Evolutionary conservation across 2,888 invertebrate genomes (phyloP).

Genomic region (Polydrusus cervinus): DNA sequence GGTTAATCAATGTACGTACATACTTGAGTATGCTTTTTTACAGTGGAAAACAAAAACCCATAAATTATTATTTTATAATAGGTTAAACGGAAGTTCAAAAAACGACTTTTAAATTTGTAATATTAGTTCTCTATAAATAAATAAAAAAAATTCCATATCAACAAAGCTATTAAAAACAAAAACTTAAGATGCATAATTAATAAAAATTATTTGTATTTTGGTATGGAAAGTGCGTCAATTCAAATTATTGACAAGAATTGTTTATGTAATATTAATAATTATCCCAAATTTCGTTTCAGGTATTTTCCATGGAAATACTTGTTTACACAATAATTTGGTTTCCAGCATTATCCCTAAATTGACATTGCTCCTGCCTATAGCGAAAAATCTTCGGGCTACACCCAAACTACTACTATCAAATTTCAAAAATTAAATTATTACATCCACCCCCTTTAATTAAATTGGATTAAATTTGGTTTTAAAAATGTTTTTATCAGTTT

Average conservation of each 20-base stretch:
- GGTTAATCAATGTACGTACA: constrained; percentile 23
- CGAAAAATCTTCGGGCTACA: too few species aligned
- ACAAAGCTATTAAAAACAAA: neutral
- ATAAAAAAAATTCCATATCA: neutral
- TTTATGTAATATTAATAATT: neutral
- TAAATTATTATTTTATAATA: constrained; percentile 7
- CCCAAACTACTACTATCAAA: too few species aligned
- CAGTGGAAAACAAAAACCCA: constrained; percentile 3
- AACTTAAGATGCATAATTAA: neutral
- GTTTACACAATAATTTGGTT: neutral
- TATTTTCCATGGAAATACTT: neutral
- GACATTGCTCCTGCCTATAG: too few species aligned
- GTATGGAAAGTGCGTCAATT: too few species aligned
- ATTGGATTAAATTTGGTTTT: too few species aligned
- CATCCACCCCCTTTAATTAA: too few species aligned
- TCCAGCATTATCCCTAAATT: too few species aligned
- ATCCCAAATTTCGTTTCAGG: neutral
- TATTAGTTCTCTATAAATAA: neutral
- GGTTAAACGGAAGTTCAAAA: constrained; percentile 7
- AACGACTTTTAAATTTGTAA: neutral
- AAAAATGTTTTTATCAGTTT: too few species aligned
- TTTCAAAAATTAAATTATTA: too few species aligned
- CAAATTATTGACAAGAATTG: neutral
- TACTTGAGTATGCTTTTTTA: constrained; percentile 11
- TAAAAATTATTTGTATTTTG: neutral